phyloP scores from a whole-genome alignment of 2,113 vertebrate species.

The Poeciliopsis turrubarensis region DNA sequence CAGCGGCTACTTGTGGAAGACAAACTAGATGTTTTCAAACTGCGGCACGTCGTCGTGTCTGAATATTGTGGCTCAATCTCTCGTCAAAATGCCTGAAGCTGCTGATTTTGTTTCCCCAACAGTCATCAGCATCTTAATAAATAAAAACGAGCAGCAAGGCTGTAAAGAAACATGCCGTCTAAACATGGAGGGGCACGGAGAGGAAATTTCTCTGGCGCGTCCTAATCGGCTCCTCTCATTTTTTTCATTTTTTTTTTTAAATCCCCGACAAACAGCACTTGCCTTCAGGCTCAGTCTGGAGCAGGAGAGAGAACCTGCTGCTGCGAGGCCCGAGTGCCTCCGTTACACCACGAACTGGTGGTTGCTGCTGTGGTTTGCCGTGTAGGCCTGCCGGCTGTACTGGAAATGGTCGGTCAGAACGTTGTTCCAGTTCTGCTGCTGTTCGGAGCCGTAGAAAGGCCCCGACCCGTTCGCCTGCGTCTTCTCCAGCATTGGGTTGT shows the following conservation, averaged over 20 bases:
- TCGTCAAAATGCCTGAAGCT: slow-evolving; percentile 11
- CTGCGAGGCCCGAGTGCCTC: slow-evolving; percentile 7
- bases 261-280: slow-evolving; percentile 44
- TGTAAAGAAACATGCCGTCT: slow-evolving; percentile 20
- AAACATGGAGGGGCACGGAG: slow-evolving; percentile 35
- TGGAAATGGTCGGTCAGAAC: slow-evolving; percentile 90
- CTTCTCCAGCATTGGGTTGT: slow-evolving; percentile 79
- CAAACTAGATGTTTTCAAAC: not conserved
- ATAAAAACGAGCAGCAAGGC: slow-evolving; percentile 44
- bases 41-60: not conserved
- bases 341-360: slow-evolving; percentile 89
- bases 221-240: slow-evolving; percentile 20
- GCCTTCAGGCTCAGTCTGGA: slow-evolving; percentile 47
- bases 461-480: slow-evolving; percentile 84
- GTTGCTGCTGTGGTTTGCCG: slow-evolving; percentile 76
- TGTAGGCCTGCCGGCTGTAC: slow-evolving; percentile 86
- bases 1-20: not conserved
- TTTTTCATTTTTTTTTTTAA: slow-evolving; percentile 1
- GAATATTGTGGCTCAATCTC: not conserved
- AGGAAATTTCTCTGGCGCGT: slow-evolving; percentile 31
- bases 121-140: not conserved
- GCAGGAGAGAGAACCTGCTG: slow-evolving; percentile 3
- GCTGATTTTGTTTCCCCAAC: not conserved
- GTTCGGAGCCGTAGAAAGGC: slow-evolving; percentile 80
- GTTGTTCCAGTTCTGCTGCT: slow-evolving; percentile 82